Evolutionary conservation across 2,888 invertebrate genomes (phyloP), one percentile per base, ranked within the genome.

Genomic region (Peribatodes rhomboidaria): DNA sequence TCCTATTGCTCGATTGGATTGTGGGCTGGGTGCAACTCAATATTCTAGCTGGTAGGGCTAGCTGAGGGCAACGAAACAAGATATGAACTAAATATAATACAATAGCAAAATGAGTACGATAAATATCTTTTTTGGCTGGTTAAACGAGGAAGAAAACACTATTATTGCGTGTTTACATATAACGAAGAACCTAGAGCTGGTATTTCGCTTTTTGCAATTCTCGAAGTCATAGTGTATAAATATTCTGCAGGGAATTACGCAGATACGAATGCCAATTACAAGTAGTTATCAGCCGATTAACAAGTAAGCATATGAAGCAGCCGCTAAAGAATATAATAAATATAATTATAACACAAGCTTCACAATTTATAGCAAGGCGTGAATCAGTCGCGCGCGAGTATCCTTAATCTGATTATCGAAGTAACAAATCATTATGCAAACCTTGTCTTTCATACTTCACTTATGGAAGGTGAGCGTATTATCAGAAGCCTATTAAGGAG

Each of bases 1-100:
- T 61, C 52, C 81, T 72, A 78, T 77, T 77, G 77, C 76, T 77
- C 65, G 75, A 81, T 82, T 77, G 77, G 72, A 72, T 72, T 66
- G 74, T 71, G 72, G 68, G 71, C 63, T 73, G 70, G 72, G 63
- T 62, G 60, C 65, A 69, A 65, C 60, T 59, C 47, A 47, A 63
- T 66, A 64, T 60, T 31, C 42, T 50, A 16, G 16, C 27, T 42
- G 46, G 37, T 54, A 71, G 69, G 62, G 67, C 37, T 62, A 31
- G 2, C 47, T 2, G 22, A 54, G 9, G 39, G 16, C 52, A 55
- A 18, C 14, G 37, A 39, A 37, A 3, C 3, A 37, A 20, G 39
- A 33, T 10, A 27, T 27, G 27, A 16, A 13, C 6, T 7, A 7
- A 10, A 6, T 18, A 50, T 14, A 31, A 6, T 18, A 50, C 8